These are phyloP conservation scores for Pseudomyrmex pallidus DNA, from an alignment of 1,140 invertebrate genomes.

Conservation along the genomic window DNA sequence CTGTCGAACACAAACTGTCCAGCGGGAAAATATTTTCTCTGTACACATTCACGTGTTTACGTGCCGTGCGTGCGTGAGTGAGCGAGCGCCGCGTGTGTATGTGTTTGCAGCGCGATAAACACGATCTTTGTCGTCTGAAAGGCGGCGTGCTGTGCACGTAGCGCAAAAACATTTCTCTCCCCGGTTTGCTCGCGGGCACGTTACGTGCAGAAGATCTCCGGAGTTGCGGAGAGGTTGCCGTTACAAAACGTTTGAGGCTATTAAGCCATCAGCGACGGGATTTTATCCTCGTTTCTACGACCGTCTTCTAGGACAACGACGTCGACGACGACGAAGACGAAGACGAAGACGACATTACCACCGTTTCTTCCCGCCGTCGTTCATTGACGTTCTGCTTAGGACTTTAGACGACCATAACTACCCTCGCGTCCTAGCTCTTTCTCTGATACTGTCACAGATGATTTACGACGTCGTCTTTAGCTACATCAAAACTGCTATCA, in stretches of 20 bases:
- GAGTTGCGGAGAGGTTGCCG: constrained; percentile 60
- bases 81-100: too few species aligned
- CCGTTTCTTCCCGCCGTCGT: constrained; percentile 53
- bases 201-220: constrained; percentile 50
- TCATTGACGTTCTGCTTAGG: constrained; percentile 51
- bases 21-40: constrained; percentile 47
- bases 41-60: neutral
- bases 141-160: constrained; percentile 30
- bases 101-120: constrained; percentile 12
- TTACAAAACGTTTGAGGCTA: constrained; percentile 72
- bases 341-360: constrained; percentile 49
- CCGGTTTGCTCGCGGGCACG: constrained; percentile 45
- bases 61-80: neutral
- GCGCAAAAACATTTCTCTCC: constrained; percentile 56
- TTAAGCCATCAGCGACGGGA: constrained; percentile 72
- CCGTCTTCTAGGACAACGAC: constrained; percentile 13
- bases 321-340: constrained; percentile 36
- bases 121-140: constrained; percentile 48
- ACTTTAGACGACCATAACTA: constrained; percentile 44
- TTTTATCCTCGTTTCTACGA: constrained; percentile 71
- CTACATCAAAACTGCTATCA: constrained; percentile 37
- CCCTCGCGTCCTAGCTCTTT: constrained; percentile 11
- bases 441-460: constrained; percentile 48
- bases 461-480: constrained; percentile 47
- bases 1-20: constrained; percentile 45